phyloP scores from a whole-genome alignment of 2,113 vertebrate species.

The Aptenodytes patagonicus region DNA sequence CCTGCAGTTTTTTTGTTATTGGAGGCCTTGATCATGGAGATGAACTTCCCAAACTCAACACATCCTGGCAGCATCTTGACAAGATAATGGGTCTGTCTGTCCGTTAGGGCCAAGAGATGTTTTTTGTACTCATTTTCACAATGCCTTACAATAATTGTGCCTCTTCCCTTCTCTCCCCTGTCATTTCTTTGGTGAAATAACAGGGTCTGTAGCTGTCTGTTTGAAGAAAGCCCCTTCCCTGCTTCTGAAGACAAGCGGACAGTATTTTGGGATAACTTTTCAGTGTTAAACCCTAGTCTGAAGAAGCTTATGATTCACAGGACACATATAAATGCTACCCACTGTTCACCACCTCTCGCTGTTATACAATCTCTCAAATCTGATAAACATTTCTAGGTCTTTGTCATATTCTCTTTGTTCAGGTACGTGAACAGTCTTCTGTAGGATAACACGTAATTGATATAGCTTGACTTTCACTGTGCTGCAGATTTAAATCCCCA shows the following conservation, averaged over 20 bases:
- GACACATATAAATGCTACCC: neutral
- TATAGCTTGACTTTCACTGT: conserved; percentile 9
- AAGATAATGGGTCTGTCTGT: neutral
- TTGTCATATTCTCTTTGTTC: conserved; percentile 54
- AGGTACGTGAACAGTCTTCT: neutral
- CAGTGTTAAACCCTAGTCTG: neutral
- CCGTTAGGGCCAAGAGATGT: neutral
- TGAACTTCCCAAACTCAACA: neutral
- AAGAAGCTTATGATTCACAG: conserved; percentile 33
- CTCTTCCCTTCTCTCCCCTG: neutral
- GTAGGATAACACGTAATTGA: neutral
- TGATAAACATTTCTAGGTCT: conserved; percentile 29
- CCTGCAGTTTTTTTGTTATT: neutral
- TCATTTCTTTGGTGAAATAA: neutral
- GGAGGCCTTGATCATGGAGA: rapidly evolving
- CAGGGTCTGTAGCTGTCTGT: neutral
- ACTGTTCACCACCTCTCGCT: conserved; percentile 10
- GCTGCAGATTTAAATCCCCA: neutral
- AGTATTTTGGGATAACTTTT: neutral
- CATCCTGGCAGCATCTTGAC: neutral
- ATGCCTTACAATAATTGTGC: neutral
- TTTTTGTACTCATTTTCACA: neutral
- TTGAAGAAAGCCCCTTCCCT: neutral
- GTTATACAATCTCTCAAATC: conserved; percentile 21
- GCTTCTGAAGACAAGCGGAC: neutral